Evolutionary conservation across 2,888 invertebrate genomes (phyloP).

Genomic region (Baronia brevicornis): DNA sequence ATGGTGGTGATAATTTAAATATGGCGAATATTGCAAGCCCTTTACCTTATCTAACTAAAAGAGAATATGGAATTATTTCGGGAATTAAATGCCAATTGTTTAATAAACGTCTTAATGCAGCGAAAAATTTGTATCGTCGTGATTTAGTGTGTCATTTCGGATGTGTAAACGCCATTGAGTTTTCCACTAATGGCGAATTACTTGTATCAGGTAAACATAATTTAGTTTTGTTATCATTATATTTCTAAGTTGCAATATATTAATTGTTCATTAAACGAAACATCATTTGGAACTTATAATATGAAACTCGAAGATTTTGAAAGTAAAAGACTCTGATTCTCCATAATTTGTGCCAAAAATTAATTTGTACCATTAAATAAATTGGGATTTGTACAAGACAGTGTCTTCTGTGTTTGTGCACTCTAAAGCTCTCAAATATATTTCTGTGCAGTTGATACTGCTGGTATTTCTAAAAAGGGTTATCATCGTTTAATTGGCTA

Average conservation of each 20-base stretch:
- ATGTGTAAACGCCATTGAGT: slow-evolving; percentile 97
- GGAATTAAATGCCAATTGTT: slow-evolving; percentile 77
- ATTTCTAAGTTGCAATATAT: neutral
- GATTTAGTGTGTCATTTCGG: slow-evolving; percentile 94
- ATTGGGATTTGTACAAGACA: no score
- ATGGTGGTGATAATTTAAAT: slow-evolving; percentile 58
- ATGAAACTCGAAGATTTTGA: no score
- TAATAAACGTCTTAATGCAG: slow-evolving; percentile 77
- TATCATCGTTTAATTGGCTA: no score
- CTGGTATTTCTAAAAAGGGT: no score
- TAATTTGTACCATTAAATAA: no score
- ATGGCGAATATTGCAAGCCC: slow-evolving; percentile 76
- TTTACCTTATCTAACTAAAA: slow-evolving; percentile 73
- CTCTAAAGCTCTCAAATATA: no score
- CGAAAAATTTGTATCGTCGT: slow-evolving; percentile 86
- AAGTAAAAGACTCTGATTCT: no score
- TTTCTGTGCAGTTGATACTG: no score
- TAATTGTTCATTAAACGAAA: no score
- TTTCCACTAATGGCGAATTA: slow-evolving; percentile 90
- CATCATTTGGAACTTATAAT: no score
- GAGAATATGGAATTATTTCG: slow-evolving; percentile 77
- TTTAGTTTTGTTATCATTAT: slow-evolving; percentile 22
- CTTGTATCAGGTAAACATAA: slow-evolving; percentile 86
- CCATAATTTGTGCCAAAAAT: no score
- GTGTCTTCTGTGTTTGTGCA: no score